phyloP scores from a whole-genome alignment of 2,888 invertebrate genomes.

The Arge pagana region DNA sequence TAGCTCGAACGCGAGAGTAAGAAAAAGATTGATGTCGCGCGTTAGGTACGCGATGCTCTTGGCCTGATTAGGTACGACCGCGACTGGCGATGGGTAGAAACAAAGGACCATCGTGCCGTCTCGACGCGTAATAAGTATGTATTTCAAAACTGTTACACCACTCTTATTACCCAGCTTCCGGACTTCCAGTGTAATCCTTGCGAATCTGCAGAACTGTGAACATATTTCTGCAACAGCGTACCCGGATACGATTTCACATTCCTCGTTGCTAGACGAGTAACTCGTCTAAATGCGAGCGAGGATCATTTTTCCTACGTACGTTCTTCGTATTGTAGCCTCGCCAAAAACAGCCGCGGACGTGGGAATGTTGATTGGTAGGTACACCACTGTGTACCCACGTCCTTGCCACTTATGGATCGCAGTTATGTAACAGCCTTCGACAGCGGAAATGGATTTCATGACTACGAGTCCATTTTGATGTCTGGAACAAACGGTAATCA shows the following conservation, averaged over 20 bases:
- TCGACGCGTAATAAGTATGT: constrained; percentile 15
- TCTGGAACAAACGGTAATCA: no score
- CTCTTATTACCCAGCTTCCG: not conserved
- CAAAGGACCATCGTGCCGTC: constrained; percentile 13
- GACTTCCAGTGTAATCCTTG: constrained; percentile 6
- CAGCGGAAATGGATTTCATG: no score
- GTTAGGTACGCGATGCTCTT: constrained; percentile 39
- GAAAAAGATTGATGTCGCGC: constrained; percentile 19
- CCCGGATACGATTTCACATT: no score
- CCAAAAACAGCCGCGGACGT: constrained; percentile 15
- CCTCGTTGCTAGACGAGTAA: no score
- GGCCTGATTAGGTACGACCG: constrained; percentile 52
- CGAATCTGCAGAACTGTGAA: constrained; percentile 15
- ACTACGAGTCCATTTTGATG: no score
- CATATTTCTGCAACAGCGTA: no score
- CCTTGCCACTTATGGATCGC: constrained; percentile 18
- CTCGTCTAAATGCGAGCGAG: no score
- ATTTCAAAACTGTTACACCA: constrained; percentile 20
- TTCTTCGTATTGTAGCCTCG: no score
- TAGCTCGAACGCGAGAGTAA: constrained; percentile 15
- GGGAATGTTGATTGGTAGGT: constrained; percentile 11
- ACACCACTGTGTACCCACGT: constrained; percentile 12
- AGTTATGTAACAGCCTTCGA: no score
- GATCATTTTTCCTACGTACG: no score
- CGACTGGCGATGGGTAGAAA: constrained; percentile 13